Conservation (phyloP, 2,113 vertebrate genomes). For the Campylorhamphus procurvoides region DNA sequence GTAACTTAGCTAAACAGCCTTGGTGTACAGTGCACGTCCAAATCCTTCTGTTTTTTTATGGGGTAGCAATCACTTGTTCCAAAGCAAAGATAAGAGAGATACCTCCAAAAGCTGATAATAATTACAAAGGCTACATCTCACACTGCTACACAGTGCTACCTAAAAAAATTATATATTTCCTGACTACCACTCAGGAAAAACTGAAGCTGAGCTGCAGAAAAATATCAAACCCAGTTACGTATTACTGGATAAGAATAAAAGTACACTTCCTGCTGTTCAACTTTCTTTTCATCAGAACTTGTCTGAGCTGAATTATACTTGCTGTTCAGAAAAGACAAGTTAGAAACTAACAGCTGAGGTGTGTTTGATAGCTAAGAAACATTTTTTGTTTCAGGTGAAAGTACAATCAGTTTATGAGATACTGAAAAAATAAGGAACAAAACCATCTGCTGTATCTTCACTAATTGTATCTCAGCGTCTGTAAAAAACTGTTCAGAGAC, state of each 20-base stretch:
- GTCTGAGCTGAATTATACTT: not conserved
- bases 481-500: not conserved
- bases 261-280: not conserved
- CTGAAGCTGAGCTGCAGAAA: not conserved
- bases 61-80: not conserved
- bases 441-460: not conserved
- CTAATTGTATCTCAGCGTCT: not conserved
- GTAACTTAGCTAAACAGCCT: not conserved
- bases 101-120: not conserved
- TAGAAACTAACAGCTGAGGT: not conserved
- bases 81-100: not conserved
- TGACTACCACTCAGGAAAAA: not conserved
- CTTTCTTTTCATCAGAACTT: not conserved
- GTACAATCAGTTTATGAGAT: not conserved
- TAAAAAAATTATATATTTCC: rapidly evolving
- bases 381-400: not conserved
- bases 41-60: not conserved
- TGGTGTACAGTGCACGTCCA: not conserved
- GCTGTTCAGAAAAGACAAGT: not conserved
- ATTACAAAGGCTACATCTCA: not conserved
- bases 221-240: not conserved
- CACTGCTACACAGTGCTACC: not conserved
- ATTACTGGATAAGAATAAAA: not conserved
- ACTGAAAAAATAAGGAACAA: not conserved
- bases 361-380: not conserved